Evolutionary conservation across 1,140 invertebrate genomes (phyloP).

Genomic region (Apocrypta bakeri): DNA sequence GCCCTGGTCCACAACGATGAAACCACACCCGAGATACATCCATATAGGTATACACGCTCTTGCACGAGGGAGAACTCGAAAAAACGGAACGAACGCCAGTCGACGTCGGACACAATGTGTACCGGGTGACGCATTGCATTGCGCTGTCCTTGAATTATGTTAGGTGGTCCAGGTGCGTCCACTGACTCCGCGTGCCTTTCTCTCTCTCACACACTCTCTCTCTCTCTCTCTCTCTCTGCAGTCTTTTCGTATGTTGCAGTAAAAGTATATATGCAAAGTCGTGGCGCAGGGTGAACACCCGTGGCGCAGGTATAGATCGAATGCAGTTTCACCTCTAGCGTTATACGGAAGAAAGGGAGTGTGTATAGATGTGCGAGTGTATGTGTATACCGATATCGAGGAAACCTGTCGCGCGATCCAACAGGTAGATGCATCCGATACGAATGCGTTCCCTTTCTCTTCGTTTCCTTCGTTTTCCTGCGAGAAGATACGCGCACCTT

Average conservation of each 20-base stretch:
- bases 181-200: background rate
- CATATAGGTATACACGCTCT: background rate
- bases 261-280: background rate
- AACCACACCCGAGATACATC: conserved; percentile 41
- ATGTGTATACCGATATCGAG: conserved; percentile 38
- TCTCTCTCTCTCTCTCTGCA: too few species aligned
- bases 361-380: background rate
- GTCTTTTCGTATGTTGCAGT: too few species aligned
- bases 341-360: background rate
- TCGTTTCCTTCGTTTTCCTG: background rate
- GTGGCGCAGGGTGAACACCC: conserved; percentile 29
- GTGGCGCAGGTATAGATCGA: conserved; percentile 12
- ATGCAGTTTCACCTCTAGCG: background rate
- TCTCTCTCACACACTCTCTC: background rate
- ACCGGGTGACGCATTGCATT: conserved; percentile 37
- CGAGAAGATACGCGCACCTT: conserved; percentile 3
- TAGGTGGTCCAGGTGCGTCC: conserved; percentile 14
- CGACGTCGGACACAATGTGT: conserved; percentile 27
- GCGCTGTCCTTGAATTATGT: conserved; percentile 37
- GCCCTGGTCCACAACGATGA: background rate
- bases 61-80: background rate
- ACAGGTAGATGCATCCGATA: conserved; percentile 29
- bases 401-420: conserved; percentile 35
- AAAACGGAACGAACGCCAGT: background rate
- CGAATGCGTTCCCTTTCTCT: background rate